Base-by-base conservation (phyloP, 2,888 invertebrate species). In the Monopis laevigella region DNA sequence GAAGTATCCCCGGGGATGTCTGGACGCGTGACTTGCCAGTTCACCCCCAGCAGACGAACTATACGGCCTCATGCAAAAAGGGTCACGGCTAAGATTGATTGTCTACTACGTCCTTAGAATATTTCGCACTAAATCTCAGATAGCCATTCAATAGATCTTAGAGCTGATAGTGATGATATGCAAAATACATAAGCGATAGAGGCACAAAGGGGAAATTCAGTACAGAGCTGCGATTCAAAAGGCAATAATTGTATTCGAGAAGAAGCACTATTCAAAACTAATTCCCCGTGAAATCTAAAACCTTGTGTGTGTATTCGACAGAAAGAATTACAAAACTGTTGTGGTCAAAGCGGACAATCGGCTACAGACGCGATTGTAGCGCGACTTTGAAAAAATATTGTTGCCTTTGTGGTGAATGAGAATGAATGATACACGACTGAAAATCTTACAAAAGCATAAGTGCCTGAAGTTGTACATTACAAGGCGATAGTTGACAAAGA, bases 71-170 rank as follows among this genome's bases (percentile, higher is more conserved):
- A 66, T 67, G 66, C 65, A 69, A 72, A 72, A 71, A 75, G 73
- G 75, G 74, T 65, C 65, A 61, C 58, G 55, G 28, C 24, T 53
- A 65, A 75, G 75, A 77, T 77, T 74, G 74, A 77, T 75, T 75
- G 75, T 73, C 70, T 75, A 68, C 62, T 58, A 18, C 62, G 56
- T 50, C 48, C 48, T 61, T 60, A 64, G 67, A 69, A 66, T 66
- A 62, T 55, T 54, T 62, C 56, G 53, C 32, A 17, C 14, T 14
- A 32, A 32, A 32, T 32, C 32, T 32, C 17, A 32, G 32, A 32
- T 17, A 32, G 16, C 32, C 32, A 13, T 32, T 32, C 32, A 32
- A 32, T 32, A 32, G 32, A 32, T 32, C 13, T 13, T n/a, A 32
- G 32, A 6, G 7, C 12, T 13, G 32, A 32, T 32, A 32, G 32